These are phyloP conservation scores for Condylura cristata DNA, from an alignment of 2,113 vertebrate species.

Conservation along the genomic window DNA sequence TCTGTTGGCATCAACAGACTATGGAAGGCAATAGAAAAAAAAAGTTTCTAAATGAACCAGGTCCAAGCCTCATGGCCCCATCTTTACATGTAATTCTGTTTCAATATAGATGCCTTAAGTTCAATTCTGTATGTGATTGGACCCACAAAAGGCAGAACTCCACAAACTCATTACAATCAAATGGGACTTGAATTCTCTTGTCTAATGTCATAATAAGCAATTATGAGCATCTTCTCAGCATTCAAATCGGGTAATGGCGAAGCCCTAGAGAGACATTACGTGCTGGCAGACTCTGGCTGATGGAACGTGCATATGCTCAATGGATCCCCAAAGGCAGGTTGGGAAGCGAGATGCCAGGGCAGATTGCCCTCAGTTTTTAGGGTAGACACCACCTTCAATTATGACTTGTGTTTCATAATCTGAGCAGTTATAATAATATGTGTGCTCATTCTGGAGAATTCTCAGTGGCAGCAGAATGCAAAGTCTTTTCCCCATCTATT, in stretches of 20 bases:
- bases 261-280: constrained; percentile 72
- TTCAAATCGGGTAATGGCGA: constrained; percentile 72
- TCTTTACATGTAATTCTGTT: constrained; percentile 35
- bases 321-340: constrained; percentile 61
- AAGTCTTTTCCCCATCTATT: neutral
- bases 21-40: neutral
- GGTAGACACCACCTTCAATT: constrained; percentile 38
- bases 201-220: constrained; percentile 81
- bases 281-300: constrained; percentile 66
- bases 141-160: constrained; percentile 45
- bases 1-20: neutral
- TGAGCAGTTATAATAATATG: constrained; percentile 58
- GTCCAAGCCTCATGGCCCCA: neutral
- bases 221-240: constrained; percentile 76
- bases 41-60: neutral
- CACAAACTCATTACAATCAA: constrained; percentile 74
- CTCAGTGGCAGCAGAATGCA: constrained; percentile 32
- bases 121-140: constrained; percentile 44
- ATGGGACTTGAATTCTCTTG: constrained; percentile 77
- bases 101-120: constrained; percentile 14
- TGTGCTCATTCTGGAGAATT: constrained; percentile 51
- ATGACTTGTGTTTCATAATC: constrained; percentile 49
- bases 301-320: constrained; percentile 57
- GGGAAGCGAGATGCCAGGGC: constrained; percentile 56
- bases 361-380: constrained; percentile 55